Conservation (phyloP, 2,797 vertebrate genomes). For the Chromobotia macracanthus region DNA sequence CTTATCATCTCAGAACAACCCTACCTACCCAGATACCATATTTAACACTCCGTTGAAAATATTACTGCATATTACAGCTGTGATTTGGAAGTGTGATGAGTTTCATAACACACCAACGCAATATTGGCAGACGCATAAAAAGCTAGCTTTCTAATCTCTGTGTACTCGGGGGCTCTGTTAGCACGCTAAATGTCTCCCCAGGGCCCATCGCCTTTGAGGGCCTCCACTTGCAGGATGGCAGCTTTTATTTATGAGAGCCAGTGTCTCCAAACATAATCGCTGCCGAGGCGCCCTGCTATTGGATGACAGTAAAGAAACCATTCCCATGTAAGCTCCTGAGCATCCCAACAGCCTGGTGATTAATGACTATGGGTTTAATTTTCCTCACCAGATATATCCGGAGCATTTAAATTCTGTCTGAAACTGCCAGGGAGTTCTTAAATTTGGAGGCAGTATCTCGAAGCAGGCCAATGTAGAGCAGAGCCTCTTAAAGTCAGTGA, state of each 20-base stretch:
- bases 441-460: constrained; percentile 19
- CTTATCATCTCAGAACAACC: constrained; percentile 37
- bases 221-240: constrained; percentile 49
- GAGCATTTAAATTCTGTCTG: constrained; percentile 47
- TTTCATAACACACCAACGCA: constrained; percentile 32
- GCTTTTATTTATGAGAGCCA: constrained; percentile 56
- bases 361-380: constrained; percentile 51
- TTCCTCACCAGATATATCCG: constrained; percentile 42
- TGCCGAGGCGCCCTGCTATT: constrained; percentile 28
- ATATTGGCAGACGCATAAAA: constrained; percentile 46
- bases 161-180: constrained; percentile 46
- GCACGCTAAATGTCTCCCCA: constrained; percentile 49
- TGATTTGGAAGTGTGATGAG: constrained; percentile 42
- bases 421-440: constrained; percentile 44
- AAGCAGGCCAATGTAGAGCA: neutral
- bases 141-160: constrained; percentile 48
- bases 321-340: constrained; percentile 48
- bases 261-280: constrained; percentile 50
- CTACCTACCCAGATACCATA: constrained; percentile 3
- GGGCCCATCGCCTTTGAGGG: constrained; percentile 39
- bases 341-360: constrained; percentile 46
- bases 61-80: constrained; percentile 37
- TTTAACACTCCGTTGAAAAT: constrained; percentile 33
- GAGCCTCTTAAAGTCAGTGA: constrained; percentile 22
- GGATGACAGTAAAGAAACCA: constrained; percentile 48